Percentiles rank a stretch among this genome's conserved stretches.
Conservation (phyloP, 2,797 vertebrate genomes). For the Sebastes oblongus region DNA sequence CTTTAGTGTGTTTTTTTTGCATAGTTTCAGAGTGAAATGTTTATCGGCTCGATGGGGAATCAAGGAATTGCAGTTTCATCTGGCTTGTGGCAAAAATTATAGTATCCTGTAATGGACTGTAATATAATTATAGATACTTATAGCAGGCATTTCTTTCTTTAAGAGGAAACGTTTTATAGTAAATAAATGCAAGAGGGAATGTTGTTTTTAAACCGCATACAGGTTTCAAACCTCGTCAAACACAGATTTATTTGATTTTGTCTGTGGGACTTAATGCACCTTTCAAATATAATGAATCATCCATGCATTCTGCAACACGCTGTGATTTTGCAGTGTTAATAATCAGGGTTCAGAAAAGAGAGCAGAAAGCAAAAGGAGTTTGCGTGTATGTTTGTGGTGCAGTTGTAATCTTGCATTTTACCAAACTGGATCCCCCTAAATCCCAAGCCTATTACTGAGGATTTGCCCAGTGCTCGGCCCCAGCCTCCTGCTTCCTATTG, state of each 20-base stretch:
- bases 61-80: background rate
- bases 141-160: background rate
- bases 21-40: background rate
- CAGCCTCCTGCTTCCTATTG: constrained; percentile 53
- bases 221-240: background rate
- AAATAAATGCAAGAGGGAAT: background rate
- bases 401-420: constrained; percentile 73
- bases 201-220: background rate
- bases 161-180: background rate
- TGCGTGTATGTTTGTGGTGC: constrained; percentile 56
- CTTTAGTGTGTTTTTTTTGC: background rate
- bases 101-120: background rate
- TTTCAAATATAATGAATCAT: background rate
- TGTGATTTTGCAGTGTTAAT: background rate
- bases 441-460: constrained; percentile 83
- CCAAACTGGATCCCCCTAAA: constrained; percentile 75
- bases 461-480: constrained; percentile 70
- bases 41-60: background rate
- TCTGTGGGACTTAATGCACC: background rate
- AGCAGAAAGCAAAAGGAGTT: constrained; percentile 48
- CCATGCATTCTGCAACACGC: background rate
- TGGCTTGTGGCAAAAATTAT: background rate
- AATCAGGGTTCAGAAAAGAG: background rate
- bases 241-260: background rate
- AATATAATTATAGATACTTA: background rate